Conservation (phyloP, 2,888 invertebrate species). For the Trichogramma evanescens region DNA sequence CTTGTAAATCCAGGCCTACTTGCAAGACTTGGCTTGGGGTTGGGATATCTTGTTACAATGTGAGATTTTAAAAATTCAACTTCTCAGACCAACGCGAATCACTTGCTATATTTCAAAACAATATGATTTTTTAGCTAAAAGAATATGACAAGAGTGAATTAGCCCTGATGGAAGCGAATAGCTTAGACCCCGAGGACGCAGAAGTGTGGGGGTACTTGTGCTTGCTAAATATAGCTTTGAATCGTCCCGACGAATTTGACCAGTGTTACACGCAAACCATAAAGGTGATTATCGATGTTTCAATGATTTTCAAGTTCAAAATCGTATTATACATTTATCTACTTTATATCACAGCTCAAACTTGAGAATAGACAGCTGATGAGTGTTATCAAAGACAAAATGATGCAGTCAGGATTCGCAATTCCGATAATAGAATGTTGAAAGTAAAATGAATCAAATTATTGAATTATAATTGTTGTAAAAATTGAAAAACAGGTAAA, state of each 20-base stretch:
- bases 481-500: no score
- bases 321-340: background rate
- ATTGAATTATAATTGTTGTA: no score
- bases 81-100: no score
- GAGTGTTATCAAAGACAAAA: no score
- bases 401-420: no score
- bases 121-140: constrained; percentile 20
- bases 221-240: constrained; percentile 31
- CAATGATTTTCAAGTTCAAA: background rate
- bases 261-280: constrained; percentile 36
- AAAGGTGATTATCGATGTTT: constrained; percentile 19
- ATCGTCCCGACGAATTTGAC: constrained; percentile 32
- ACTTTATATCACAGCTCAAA: no score
- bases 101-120: no score
- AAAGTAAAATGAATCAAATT: no score
- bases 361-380: no score
- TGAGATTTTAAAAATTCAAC: constrained; percentile 12
- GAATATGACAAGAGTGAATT: constrained; percentile 31
- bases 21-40: constrained; percentile 33
- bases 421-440: no score
- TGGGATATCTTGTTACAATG: constrained; percentile 31
- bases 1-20: constrained; percentile 29
- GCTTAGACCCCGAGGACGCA: constrained; percentile 29
- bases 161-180: constrained; percentile 33
- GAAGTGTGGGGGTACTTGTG: constrained; percentile 36